phyloP scores from a whole-genome alignment of 2,797 vertebrate genomes.

The Etheostoma nigrum region DNA sequence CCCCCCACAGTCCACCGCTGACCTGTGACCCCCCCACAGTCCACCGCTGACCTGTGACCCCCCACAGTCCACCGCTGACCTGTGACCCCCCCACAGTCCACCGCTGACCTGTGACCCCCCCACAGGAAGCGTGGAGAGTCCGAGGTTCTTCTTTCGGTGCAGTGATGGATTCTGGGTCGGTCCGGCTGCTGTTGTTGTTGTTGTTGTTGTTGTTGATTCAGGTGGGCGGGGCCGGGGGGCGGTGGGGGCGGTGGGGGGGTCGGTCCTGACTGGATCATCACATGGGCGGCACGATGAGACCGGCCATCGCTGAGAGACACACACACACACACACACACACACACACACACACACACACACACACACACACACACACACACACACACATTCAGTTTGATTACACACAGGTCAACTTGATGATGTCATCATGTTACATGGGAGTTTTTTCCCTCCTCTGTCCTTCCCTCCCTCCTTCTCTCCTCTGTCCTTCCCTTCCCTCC shows the following conservation, averaged over 20 bases:
- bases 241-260: constrained; percentile 27
- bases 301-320: constrained; percentile 85
- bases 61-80: no score
- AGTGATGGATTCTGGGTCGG: constrained; percentile 40
- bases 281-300: constrained; percentile 89
- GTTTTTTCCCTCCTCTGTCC: no score
- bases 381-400: no score
- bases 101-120: no score
- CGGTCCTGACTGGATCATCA: constrained; percentile 65
- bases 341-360: not conserved
- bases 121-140: no score
- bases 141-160: constrained; percentile 7
- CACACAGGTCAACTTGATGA: no score
- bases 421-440: no score
- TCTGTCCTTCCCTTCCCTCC: no score
- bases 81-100: no score
- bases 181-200: not conserved
- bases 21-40: not conserved
- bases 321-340: constrained; percentile 22
- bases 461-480: no score
- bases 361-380: no score
- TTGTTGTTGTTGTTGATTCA: constrained; percentile 11
- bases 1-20: no score
- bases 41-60: not conserved
- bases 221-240: constrained; percentile 31